Conservation (phyloP, 2,113 vertebrate species). For the Brachypodius melanocephalos region DNA sequence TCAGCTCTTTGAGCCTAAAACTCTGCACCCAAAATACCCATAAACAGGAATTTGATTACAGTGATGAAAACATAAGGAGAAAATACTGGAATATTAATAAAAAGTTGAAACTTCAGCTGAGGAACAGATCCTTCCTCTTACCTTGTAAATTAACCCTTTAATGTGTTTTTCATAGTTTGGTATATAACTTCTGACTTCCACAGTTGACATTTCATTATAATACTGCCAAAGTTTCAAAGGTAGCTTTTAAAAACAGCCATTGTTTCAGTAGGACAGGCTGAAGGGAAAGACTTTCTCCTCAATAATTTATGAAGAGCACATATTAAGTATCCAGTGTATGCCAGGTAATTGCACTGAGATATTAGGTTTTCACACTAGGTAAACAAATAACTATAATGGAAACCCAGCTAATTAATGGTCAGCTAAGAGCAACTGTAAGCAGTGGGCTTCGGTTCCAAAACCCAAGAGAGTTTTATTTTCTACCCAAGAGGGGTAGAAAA, state of each 20-base stretch:
- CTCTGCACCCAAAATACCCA: neutral
- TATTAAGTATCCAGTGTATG: conserved; percentile 4
- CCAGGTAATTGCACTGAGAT: conserved; percentile 37
- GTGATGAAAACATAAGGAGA: neutral
- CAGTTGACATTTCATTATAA: neutral
- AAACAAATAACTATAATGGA: conserved; percentile 57
- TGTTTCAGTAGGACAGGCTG: neutral
- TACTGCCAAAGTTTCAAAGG: neutral
- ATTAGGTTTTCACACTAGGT: conserved; percentile 59
- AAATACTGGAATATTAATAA: neutral
- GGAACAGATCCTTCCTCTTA: neutral
- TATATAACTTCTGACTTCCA: neutral
- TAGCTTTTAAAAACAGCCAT: neutral
- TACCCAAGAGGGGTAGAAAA: neutral
- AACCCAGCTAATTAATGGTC: conserved; percentile 4
- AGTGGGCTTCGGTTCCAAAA: neutral
- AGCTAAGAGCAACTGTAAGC: neutral
- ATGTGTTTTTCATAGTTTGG: neutral
- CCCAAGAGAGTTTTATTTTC: neutral
- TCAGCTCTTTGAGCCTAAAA: neutral
- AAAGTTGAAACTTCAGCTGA: neutral
- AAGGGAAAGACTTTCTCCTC: conserved; percentile 4
- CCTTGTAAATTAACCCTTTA: neutral
- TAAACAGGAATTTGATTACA: neutral
- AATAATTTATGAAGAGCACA: conserved; percentile 21